phyloP scores from a whole-genome alignment of 2,888 invertebrate genomes.

The Phlogophora meticulosa region DNA sequence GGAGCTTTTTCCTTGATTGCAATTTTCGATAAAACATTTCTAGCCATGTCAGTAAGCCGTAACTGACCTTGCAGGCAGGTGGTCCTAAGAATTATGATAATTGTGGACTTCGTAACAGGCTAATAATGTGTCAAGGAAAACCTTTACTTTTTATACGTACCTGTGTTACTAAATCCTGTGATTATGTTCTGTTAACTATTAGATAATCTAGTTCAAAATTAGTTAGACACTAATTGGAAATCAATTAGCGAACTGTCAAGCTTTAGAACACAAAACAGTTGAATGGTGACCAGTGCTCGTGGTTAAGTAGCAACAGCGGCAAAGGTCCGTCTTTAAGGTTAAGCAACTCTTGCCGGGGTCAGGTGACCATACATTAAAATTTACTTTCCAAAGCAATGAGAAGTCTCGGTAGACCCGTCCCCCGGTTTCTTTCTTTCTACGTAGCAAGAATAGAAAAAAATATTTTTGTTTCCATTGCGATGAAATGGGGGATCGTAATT shows the following conservation, averaged over 20 bases:
- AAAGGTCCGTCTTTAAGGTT: too few relatives aligned
- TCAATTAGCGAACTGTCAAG: neutral
- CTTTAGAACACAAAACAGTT: neutral
- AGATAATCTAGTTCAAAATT: conserved; percentile 12
- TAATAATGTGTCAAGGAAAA: conserved; percentile 41
- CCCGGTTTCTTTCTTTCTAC: too few relatives aligned
- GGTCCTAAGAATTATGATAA: conserved; percentile 43
- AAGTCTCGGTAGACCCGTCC: too few relatives aligned
- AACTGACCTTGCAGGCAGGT: conserved; percentile 16
- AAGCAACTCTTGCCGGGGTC: too few relatives aligned
- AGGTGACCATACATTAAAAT: too few relatives aligned
- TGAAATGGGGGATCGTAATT: too few relatives aligned
- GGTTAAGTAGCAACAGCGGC: too few relatives aligned
- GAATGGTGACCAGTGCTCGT: too few relatives aligned
- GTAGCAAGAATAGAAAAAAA: too few relatives aligned
- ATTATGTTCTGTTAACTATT: conserved; percentile 9
- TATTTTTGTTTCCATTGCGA: too few relatives aligned
- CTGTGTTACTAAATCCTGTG: conserved; percentile 17
- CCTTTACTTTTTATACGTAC: conserved; percentile 16
- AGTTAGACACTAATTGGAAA: neutral
- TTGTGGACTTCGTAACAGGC: conserved; percentile 13
- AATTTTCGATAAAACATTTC: conserved; percentile 45
- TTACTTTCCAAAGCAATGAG: too few relatives aligned
- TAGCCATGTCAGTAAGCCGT: conserved; percentile 19
- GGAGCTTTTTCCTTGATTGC: conserved; percentile 50